A percentile compares a stretch with the other conserved stretches of the same genome.
Conservation (phyloP, 2,888 invertebrate species). For the Agriotes lineatus region DNA sequence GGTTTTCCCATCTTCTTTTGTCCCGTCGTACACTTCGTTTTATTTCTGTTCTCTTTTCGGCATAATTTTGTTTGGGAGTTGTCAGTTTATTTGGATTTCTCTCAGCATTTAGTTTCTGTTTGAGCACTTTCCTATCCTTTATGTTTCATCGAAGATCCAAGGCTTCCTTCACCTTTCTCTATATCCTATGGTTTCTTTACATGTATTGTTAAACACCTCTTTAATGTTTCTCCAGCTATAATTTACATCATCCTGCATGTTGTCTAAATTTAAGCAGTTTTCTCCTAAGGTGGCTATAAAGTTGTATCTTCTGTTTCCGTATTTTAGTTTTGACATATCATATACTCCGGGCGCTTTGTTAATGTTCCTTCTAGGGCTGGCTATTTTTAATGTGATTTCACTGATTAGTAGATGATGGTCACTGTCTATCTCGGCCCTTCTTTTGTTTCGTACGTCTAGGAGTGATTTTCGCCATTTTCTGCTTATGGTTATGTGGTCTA, state of each 20-base stretch:
- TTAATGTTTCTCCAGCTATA: background rate
- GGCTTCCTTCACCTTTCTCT: conserved; percentile 5
- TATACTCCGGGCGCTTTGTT: conserved; percentile 2
- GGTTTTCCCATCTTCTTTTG: conserved; percentile 6
- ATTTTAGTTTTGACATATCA: conserved; percentile 7
- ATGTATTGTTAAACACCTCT: background rate
- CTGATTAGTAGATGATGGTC: background rate
- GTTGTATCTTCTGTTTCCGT: background rate
- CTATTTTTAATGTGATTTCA: background rate
- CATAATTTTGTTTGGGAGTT: background rate
- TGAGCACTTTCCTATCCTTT: conserved; percentile 1
- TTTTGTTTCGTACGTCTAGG: background rate
- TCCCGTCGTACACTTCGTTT: conserved; percentile 6
- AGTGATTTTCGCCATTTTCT: background rate
- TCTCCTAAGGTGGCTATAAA: background rate
- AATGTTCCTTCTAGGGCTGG: conserved; percentile 5
- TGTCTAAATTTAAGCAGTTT: background rate
- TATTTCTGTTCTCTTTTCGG: conserved; percentile 6
- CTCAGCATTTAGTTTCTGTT: background rate
- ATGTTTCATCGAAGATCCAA: background rate
- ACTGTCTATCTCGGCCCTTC: background rate
- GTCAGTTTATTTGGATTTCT: background rate
- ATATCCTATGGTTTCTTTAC: background rate
- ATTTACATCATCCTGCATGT: background rate
- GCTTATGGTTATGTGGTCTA: background rate